phyloP scores from a whole-genome alignment of 2,113 vertebrate genomes.

The Notothenia rossii region DNA sequence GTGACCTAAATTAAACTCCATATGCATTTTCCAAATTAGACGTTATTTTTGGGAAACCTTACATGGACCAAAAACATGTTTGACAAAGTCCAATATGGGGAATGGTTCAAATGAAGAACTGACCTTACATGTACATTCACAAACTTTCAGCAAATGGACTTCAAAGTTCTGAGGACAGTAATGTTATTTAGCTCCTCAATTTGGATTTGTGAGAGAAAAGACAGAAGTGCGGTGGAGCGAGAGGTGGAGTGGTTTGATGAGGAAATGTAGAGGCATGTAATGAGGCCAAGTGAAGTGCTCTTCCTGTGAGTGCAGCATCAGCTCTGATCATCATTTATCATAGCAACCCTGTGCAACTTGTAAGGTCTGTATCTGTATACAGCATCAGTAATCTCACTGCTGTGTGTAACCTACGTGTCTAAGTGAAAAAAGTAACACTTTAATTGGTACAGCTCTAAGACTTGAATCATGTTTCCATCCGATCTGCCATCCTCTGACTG shows the following conservation, averaged over 20 bases:
- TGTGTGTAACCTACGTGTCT: background rate
- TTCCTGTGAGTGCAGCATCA: background rate
- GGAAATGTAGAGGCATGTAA: slow-evolving; percentile 7
- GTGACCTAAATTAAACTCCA: background rate
- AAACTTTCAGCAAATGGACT: background rate
- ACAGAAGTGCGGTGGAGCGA: background rate
- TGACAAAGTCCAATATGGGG: background rate
- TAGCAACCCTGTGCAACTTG: background rate
- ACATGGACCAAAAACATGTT: background rate
- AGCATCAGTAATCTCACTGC: background rate
- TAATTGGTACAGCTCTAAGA: too few species aligned
- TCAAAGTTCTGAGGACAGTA: background rate
- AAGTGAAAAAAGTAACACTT: background rate
- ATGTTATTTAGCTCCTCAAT: background rate
- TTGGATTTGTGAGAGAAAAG: slow-evolving; percentile 1
- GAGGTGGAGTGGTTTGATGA: slow-evolving; percentile 22
- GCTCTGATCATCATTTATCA: slow-evolving; percentile 27
- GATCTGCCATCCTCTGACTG: background rate
- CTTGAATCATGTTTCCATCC: background rate
- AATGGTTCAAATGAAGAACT: background rate
- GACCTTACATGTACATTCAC: background rate
- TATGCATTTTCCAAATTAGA: background rate
- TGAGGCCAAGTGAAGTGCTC: slow-evolving; percentile 11
- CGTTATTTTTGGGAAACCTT: background rate
- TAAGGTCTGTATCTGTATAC: background rate